Evolutionary conservation across 2,888 invertebrate species (phyloP), one percentile per base, ranked within the genome.

Genomic region (Pandemis corylana): DNA sequence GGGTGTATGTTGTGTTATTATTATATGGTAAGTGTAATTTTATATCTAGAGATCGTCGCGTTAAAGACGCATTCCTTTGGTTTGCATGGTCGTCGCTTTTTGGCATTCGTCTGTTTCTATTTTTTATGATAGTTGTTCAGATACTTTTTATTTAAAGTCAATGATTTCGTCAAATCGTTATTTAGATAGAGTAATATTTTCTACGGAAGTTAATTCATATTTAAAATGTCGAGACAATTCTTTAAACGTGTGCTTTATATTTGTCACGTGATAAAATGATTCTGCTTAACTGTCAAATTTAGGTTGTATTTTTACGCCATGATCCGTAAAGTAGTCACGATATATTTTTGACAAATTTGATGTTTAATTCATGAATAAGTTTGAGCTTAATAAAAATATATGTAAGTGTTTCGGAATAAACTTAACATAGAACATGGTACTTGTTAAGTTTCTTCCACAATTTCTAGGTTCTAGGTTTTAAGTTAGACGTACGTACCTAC

Each of bases 31-130:
- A 51, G 5, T 41, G n/a, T 53, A 41, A 41, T 53, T 53, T 15
- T 10, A 53, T 9, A 44, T 64, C 42, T 64, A 44, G 42, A 64
- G 1, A 28, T 2, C n/a, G 67, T 15, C 41, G 41, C 15, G 20
- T 53, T n/a, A 15, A 51, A 46, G 15, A 20, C 7, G 41, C 15
- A 36, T n/a, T 36, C 9, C 20, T 68, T 56, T 51, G 15, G 41
- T 69, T 75, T 75, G 75, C 75, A 75, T 75, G 75, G 53, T 63
- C 49, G 75, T 63, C n/a, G 75, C 75, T 75, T 71, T 65, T 28
- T 62, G 53, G 67, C 62, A 28, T 36, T 66, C 42, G n/a, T 56
- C 10, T 49, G 5, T 53, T 63, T 67, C 61, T 41, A 12, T 53
- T n/a, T 41, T 53, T 53, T 15, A 9, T 7, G 7, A 0, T 12